Conservation (phyloP, 2,113 vertebrate species). For the Hippocampus zosterae region DNA sequence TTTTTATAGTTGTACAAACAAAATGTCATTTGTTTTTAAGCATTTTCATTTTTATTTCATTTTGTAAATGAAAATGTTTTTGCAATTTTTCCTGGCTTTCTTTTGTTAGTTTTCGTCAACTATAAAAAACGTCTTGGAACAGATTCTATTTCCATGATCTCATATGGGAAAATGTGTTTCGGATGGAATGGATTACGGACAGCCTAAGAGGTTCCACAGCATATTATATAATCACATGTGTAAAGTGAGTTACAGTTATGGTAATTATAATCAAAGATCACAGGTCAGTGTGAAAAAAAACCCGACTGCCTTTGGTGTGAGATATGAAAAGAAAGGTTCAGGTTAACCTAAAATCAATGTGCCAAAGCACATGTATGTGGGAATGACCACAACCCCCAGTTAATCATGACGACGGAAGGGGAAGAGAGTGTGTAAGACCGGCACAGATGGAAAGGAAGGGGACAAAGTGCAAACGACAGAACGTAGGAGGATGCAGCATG, state of each 20-base stretch:
- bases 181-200: background rate
- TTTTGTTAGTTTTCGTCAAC: too few species aligned
- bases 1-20: too few species aligned
- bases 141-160: background rate
- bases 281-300: constrained; percentile 22
- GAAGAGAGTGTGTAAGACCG: background rate
- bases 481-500: constrained; percentile 33
- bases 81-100: too few species aligned
- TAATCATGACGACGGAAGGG: constrained; percentile 55
- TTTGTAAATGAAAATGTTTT: too few species aligned
- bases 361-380: constrained; percentile 22
- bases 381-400: constrained; percentile 58
- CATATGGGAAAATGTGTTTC: background rate
- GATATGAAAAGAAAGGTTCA: constrained; percentile 45
- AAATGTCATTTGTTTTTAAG: too few species aligned
- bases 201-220: background rate
- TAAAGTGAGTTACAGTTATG: background rate
- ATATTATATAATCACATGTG: background rate
- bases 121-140: background rate
- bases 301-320: constrained; percentile 19
- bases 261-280: constrained; percentile 16
- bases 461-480: constrained; percentile 42
- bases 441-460: constrained; percentile 2
- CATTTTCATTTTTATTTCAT: too few species aligned
- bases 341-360: constrained; percentile 39